Conservation (phyloP, 2,888 invertebrate genomes). For the Calliopum simillimum region DNA sequence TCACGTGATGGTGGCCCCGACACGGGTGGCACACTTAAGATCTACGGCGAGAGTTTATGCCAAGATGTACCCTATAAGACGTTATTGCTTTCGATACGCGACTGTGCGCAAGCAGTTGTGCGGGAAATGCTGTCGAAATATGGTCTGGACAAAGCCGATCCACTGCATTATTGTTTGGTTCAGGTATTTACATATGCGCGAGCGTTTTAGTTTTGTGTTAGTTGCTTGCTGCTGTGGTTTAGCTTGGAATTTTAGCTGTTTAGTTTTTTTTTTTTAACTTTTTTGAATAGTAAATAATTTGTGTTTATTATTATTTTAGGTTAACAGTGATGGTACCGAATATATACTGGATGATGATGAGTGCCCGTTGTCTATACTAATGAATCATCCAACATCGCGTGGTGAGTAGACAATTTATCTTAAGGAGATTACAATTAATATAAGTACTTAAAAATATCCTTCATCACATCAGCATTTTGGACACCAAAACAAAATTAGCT, state of each 20-base stretch:
- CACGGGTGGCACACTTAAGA: slow-evolving; percentile 89
- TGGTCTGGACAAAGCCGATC: slow-evolving; percentile 90
- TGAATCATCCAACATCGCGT: slow-evolving; percentile 87
- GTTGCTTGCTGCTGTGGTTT: not conserved
- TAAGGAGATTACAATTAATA: not conserved
- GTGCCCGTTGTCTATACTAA: slow-evolving; percentile 93
- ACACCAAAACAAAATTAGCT: too few relatives aligned
- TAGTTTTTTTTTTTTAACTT: slow-evolving; percentile 7
- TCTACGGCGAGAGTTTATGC: slow-evolving; percentile 96
- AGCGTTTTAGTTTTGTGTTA: not conserved
- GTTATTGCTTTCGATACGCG: slow-evolving; percentile 90
- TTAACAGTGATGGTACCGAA: slow-evolving; percentile 80
- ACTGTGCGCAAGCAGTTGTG: slow-evolving; percentile 92
- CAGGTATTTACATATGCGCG: slow-evolving; percentile 72
- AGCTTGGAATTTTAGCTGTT: not conserved
- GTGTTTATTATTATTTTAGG: slow-evolving; percentile 62
- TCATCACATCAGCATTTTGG: too few relatives aligned
- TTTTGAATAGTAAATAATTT: slow-evolving; percentile 6
- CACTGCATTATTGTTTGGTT: slow-evolving; percentile 91
- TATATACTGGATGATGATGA: slow-evolving; percentile 97
- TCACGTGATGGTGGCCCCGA: slow-evolving; percentile 96
- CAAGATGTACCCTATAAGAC: slow-evolving; percentile 99
- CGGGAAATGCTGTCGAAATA: slow-evolving; percentile 98
- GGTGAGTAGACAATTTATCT: slow-evolving; percentile 73
- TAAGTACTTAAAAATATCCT: too few relatives aligned